Evolutionary conservation across 2,888 invertebrate species (phyloP), one percentile per base, ranked within the genome.

Genomic region (Andricus curvator): DNA sequence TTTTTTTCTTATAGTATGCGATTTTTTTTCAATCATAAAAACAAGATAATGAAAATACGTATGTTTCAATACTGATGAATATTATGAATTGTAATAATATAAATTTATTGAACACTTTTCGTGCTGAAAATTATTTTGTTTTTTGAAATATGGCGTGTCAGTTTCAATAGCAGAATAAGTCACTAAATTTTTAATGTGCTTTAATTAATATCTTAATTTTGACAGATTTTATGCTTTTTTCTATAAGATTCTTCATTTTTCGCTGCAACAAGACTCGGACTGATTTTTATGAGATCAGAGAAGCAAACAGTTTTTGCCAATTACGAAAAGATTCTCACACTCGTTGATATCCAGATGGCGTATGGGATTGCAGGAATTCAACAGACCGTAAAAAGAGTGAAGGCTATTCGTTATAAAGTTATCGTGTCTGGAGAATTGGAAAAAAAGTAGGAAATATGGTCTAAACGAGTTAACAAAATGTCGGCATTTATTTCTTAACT

Each of bases 321-420:
- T 62, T 62, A 62, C 62, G 62, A 62, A n/a, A 62, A 62, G 65
- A 81, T 84, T 84, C 83, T 82, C 83, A 84, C 83, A 82, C 80
- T 81, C 81, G 60, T 81, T 66, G 65, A 81, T 81, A 79, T 66
- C 82, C 82, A 84, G 83, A 84, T 84, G 83, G 25, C 62, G 25
- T 62, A 62, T 15, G 25, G 62, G 62, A 62, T 62, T 25, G 62
- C 25, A 25, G 22, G 62, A 62, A 62, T 62, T 62, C 6, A 62
- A 62, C 25, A 25, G 17, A 15, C 62, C 25, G 62, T 62, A 62
- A 62, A 62, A 62, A 62, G 62, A 62, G 62, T 62, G 25, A 62
- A 62, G 62, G 62, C 62, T 62, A 25, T 62, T 62, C 62, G 22
- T 25, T 62, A 62, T 62, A 25, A 25, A 62, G 25, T 25, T 29